phyloP scores from a whole-genome alignment of 2,113 vertebrate genomes.

The Lepidothrix coronata region DNA sequence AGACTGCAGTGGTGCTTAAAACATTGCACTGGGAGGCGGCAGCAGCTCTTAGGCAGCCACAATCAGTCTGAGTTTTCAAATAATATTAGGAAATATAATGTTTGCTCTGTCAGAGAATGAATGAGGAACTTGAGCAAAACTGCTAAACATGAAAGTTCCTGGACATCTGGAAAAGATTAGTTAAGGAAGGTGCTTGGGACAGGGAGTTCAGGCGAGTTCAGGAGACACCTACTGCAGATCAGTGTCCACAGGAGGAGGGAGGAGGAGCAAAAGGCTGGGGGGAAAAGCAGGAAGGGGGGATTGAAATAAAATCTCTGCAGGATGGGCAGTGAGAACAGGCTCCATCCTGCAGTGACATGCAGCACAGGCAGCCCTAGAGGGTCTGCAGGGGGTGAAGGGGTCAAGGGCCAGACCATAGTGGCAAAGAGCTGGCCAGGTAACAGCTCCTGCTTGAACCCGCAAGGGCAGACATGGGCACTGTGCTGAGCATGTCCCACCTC shows the following conservation, averaged over 20 bases:
- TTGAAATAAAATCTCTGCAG: background rate
- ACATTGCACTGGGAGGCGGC: background rate
- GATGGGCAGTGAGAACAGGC: background rate
- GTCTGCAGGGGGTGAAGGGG: background rate
- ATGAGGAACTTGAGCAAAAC: background rate
- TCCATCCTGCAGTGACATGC: rapidly evolving
- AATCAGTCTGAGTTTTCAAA: background rate
- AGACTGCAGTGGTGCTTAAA: background rate
- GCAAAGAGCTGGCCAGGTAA: background rate
- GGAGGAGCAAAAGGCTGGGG: conserved; percentile 1
- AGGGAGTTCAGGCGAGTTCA: conserved; percentile 48
- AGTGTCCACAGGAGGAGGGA: conserved; percentile 7
- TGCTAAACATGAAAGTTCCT: background rate
- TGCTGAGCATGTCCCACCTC: rapidly evolving
- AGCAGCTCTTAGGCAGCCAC: background rate
- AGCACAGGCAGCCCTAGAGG: background rate
- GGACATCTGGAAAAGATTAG: conserved; percentile 58
- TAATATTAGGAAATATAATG: background rate
- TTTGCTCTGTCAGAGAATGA: background rate
- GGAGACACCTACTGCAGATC: conserved; percentile 55
- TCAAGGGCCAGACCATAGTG: rapidly evolving
- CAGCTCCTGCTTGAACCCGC: background rate
- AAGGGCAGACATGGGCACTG: background rate
- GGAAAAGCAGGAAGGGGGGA: conserved; percentile 52
- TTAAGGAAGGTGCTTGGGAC: conserved; percentile 30